Evolutionary conservation across 30 jellyfish, hydroid and myxozoan species (phyloP).

Genomic region (Nemopilema nomurai): DNA sequence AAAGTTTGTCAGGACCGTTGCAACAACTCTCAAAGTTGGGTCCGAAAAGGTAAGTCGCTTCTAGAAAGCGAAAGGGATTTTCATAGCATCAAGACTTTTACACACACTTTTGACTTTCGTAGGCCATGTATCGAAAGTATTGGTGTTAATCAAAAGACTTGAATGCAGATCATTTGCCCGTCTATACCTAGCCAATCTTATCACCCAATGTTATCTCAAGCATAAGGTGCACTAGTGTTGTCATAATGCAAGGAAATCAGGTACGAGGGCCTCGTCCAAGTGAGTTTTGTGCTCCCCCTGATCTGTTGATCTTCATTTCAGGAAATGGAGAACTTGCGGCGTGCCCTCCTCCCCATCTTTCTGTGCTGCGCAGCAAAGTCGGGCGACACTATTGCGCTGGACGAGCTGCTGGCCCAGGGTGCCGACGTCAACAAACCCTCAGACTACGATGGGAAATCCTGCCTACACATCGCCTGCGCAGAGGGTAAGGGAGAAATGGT

Average conservation of each 20-base stretch:
- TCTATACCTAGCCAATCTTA: not conserved
- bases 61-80: not conserved
- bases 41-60: slow-evolving; percentile 78
- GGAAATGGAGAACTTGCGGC: slow-evolving; percentile 92
- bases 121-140: no score
- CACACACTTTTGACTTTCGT: not conserved
- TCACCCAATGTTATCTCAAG: not conserved
- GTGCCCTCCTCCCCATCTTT: slow-evolving; percentile 93
- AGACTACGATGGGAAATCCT: slow-evolving; percentile 96
- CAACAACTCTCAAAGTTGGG: slow-evolving; percentile 89
- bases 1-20: slow-evolving; percentile 89
- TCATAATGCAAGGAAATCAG: no score
- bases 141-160: no score
- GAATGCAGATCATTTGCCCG: no score
- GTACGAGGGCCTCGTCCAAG: no score
- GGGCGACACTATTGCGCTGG: slow-evolving; percentile 84
- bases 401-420: slow-evolving; percentile 91
- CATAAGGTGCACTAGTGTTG: not conserved
- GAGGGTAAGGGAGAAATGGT: slow-evolving; percentile 92
- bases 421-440: slow-evolving; percentile 96
- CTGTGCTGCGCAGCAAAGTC: slow-evolving; percentile 98
- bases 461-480: slow-evolving; percentile 94
- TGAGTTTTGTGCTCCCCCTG: no score
- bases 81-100: not conserved
- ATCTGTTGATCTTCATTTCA: slow-evolving; percentile 10